These are phyloP conservation scores for Cyclophora punctaria DNA, from an alignment of 2,888 invertebrate species.

Conservation along the genomic window DNA sequence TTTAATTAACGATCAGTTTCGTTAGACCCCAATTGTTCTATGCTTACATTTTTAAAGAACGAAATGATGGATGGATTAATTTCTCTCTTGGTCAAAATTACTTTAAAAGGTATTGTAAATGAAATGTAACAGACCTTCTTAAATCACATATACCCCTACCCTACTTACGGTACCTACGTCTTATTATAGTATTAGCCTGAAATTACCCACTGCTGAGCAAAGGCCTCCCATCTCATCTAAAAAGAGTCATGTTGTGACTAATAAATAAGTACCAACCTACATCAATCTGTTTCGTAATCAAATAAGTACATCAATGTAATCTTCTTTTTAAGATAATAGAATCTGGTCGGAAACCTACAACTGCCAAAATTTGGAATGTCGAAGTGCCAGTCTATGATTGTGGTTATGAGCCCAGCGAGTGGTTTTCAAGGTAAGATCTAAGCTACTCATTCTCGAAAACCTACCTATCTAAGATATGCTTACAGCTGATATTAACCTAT, in stretches of 20 bases:
- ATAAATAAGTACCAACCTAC: no score
- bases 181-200: not conserved
- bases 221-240: not conserved
- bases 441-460: no score
- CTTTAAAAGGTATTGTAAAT: no score
- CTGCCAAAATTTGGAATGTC: slow-evolving; percentile 74
- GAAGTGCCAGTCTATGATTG: slow-evolving; percentile 80
- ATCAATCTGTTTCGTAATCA: no score
- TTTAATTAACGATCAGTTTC: not conserved
- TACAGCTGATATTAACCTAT: not conserved
- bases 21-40: not conserved
- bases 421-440: slow-evolving; percentile 77
- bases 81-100: no score
- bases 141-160: no score
- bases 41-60: no score
- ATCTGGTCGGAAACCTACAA: slow-evolving; percentile 36
- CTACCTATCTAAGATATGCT: not conserved
- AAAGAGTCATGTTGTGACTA: not conserved
- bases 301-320: not conserved
- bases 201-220: no score
- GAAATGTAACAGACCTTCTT: no score
- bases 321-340: slow-evolving; percentile 34
- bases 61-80: no score
- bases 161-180: not conserved
- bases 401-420: slow-evolving; percentile 81